A percentile compares a stretch with the other conserved stretches of the same genome.
phyloP scores from a whole-genome alignment of 1,140 invertebrate species.

The Arctopsyche grandis region DNA sequence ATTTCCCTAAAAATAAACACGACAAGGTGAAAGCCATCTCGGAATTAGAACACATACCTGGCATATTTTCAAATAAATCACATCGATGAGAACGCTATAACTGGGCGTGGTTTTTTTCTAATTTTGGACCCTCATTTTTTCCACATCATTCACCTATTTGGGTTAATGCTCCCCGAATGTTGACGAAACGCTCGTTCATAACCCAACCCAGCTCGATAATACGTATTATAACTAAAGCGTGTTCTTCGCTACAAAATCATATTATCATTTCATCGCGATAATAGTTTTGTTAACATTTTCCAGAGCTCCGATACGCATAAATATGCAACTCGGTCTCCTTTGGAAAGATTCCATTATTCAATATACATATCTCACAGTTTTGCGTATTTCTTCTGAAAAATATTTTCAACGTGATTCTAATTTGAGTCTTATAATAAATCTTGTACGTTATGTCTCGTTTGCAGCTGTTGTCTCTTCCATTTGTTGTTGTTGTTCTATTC shows the following conservation, averaged over 20 bases:
- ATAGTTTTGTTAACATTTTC: too few species aligned
- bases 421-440: too few species aligned
- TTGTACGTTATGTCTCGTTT: too few species aligned
- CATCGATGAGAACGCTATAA: not conserved
- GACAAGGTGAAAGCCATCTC: not conserved
- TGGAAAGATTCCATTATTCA: too few species aligned
- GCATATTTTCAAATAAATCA: not conserved
- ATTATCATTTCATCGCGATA: too few species aligned
- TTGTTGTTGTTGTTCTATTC: too few species aligned
- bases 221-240: not conserved
- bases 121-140: not conserved
- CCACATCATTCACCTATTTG: not conserved
- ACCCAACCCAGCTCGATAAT: not conserved
- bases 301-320: too few species aligned
- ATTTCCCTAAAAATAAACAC: not conserved
- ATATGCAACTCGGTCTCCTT: too few species aligned
- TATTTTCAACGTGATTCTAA: too few species aligned
- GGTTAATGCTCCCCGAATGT: slow-evolving; percentile 10
- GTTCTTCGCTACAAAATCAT: not conserved
- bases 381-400: too few species aligned
- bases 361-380: too few species aligned
- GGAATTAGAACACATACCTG: not conserved
- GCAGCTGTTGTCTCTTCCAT: too few species aligned
- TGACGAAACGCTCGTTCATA: not conserved
- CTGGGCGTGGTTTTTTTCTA: not conserved